Base-by-base conservation (phyloP, 2,888 invertebrate genomes). In the Ormia ochracea region DNA sequence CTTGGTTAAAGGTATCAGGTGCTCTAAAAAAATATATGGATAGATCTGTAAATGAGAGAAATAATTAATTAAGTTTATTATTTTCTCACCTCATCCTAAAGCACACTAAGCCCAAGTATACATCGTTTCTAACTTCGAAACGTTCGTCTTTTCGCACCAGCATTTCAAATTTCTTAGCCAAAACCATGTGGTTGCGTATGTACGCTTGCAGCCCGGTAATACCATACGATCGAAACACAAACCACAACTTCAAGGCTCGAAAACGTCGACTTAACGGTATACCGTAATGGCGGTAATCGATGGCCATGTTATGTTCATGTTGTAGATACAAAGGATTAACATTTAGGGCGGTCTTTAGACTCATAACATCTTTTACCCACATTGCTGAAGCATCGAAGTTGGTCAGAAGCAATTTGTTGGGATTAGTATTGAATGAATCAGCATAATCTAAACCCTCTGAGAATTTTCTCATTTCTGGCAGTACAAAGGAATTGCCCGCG, bases 291-390 rank as follows among this genome's bases (percentile, higher is more conserved):
- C 94, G 90, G 84, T 93, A 93, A 85, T 94, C 94, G 61, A 93
- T 93, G 1, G 93, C 92, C 84, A 93, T 92, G 77, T 93, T 92
- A 88, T 95, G 95, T 54, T 94, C 94, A 87, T 96, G 96, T 85
- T 95, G 94, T 9, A 97, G 91, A 84, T 97, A 97, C 6, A 96
- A 88, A 0, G 96, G 96, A 90, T 96, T 95, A 0, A 97, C 96
- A 19, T 95, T 91, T n/a, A 97, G 90, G 0, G 96, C 96, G 31
- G 94, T 93, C 3, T 96, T 96, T 59, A 97, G 90, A 72, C 93
- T 92, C 85, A 94, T 93, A 43, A 94, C 91, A 86, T 96, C 94
- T 58, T 91, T 92, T 58, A 93, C 96, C 96, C 96, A 97, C 87
- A 97, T 91, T 17, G 94, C 93, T 0, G 96, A 95, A 83, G 96